Conservation (phyloP, 2,797 vertebrate species). For the Botia almorhae region DNA sequence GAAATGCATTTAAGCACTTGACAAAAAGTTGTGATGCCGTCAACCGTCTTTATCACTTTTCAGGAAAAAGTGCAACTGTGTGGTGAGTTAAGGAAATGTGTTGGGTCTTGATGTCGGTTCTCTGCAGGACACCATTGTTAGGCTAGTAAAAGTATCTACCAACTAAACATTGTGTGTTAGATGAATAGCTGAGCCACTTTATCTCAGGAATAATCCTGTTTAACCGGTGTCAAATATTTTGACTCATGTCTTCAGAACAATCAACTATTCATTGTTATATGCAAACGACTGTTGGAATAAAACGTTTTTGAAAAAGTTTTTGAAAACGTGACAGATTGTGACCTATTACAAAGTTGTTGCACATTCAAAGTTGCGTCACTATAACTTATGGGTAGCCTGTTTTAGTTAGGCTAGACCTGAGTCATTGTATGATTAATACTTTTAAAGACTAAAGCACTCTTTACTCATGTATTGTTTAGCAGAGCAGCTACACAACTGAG, state of each 20-base stretch:
- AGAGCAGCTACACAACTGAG: background rate
- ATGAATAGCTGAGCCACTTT: conserved; percentile 9
- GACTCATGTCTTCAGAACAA: background rate
- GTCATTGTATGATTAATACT: background rate
- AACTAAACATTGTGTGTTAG: too few species aligned
- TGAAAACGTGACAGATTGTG: background rate
- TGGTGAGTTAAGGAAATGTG: background rate
- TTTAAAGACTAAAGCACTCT: background rate
- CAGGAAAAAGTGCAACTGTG: conserved; percentile 2
- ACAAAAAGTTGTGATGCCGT: conserved; percentile 20
- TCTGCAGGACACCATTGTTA: conserved; percentile 9
- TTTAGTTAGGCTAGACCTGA: background rate
- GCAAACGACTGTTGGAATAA: background rate
- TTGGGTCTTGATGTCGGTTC: background rate
- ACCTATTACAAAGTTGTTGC: conserved; percentile 10
- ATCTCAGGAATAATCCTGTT: conserved; percentile 1
- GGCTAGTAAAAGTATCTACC: conserved; percentile 4
- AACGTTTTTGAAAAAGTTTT: conserved; percentile 3
- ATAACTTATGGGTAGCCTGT: background rate
- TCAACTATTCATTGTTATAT: background rate
- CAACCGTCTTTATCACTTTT: conserved; percentile 29
- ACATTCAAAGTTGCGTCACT: background rate
- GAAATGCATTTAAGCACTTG: background rate
- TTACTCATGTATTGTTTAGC: background rate
- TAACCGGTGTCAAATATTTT: conserved; percentile 14